Base-by-base conservation (phyloP, 2,888 invertebrate genomes). In the Drosophila anceps region DNA sequence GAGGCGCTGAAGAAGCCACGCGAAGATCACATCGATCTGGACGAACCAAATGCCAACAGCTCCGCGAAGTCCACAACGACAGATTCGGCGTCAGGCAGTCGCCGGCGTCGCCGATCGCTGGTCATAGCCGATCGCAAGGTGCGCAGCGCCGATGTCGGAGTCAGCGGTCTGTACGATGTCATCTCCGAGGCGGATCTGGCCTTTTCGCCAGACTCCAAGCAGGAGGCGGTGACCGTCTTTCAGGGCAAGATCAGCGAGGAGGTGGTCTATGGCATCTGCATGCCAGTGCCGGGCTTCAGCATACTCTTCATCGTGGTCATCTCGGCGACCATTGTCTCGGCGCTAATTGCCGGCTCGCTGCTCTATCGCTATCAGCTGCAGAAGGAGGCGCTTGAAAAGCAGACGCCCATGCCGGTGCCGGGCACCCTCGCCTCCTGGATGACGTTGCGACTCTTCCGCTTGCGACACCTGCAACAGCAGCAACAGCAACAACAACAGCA, bases 181-280 rank as follows among this genome's bases (percentile, higher is more conserved):
- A 97, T 98, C 66, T 98, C 98, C 5, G 97, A 98, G 92, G 97
- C 97, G 1, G 98, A 98, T 92, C 93, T 98, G 44, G 97, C 97
- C 41, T 98, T 98, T 92, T 97, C 97, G 82, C 97, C 98, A 0
- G 96, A 97, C 84, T 94, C 95, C 58, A 95, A 95, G 82, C 95
- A 95, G 53, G 97, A 97, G 92, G 95, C 97, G 0, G 97, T 97
- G 1, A 97, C 97, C 4, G 97, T 97, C 0, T 97, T 97, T 92
- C 97, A 97, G 93, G 97, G 97, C 59, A 95, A 96, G 90, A 97
- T 97, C 90, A 94, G 96, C 54, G 97, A 98, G 92, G 98, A 98
- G 93, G 97, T 97, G 0, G 97, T 98, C 9, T 98, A 98, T 92
- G 98, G 98, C 35, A 97, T 98, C 59, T 98, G 98, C 89, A 95